phyloP scores from a whole-genome alignment of 2,797 vertebrate genomes.

The Bradypodion ventrale region DNA sequence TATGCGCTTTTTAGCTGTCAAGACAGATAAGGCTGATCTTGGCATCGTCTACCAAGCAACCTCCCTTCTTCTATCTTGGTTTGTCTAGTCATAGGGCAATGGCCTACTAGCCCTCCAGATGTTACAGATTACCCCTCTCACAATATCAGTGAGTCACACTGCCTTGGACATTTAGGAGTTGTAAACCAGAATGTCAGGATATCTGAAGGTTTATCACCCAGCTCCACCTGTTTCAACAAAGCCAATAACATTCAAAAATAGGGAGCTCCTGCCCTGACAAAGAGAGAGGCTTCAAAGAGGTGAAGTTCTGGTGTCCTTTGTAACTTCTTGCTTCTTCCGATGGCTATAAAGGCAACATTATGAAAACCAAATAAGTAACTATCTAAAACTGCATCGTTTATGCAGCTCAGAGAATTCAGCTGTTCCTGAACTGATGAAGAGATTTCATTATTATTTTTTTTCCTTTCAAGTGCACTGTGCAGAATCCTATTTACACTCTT shows the following conservation, averaged over 20 bases:
- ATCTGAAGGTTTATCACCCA: background rate
- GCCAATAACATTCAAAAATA: background rate
- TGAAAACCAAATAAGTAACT: background rate
- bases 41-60: background rate
- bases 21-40: background rate
- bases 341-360: background rate
- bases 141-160: background rate
- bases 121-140: background rate
- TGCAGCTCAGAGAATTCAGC: background rate
- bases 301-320: too few relatives aligned
- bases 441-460: too few relatives aligned
- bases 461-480: background rate
- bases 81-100: background rate
- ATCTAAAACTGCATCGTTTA: background rate
- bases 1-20: background rate
- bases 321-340: background rate
- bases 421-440: background rate
- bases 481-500: too few relatives aligned
- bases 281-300: too few relatives aligned
- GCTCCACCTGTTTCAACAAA: background rate
- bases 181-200: background rate
- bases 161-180: background rate
- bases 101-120: background rate
- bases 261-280: background rate
- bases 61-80: background rate